Percentiles rank a stretch among this genome's conserved stretches.
phyloP scores from a whole-genome alignment of 2,797 vertebrate species.

The Megalops cyprinoides region DNA sequence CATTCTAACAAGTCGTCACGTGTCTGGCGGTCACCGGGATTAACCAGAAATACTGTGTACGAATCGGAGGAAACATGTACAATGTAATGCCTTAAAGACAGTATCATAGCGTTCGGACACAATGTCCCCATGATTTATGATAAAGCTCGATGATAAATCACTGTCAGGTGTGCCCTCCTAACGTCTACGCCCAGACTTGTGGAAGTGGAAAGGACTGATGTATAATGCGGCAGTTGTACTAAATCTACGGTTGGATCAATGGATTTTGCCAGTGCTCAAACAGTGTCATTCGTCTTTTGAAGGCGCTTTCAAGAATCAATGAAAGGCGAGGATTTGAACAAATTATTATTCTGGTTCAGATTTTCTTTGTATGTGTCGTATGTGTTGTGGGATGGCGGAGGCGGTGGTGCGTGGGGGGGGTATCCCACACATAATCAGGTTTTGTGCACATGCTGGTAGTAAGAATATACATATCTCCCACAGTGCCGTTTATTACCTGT shows the following conservation, averaged over 20 bases:
- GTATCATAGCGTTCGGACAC: background rate
- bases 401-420: no score
- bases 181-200: slow-evolving; percentile 9
- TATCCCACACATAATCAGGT: no score
- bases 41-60: background rate
- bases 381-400: no score
- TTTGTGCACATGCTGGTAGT: slow-evolving; percentile 5
- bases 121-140: background rate
- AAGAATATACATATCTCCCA: background rate
- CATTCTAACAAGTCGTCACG: background rate
- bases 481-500: background rate
- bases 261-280: slow-evolving; percentile 40
- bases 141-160: slow-evolving; percentile 28
- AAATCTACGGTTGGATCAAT: slow-evolving; percentile 41
- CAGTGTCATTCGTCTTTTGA: background rate
- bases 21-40: background rate
- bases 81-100: no score
- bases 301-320: background rate
- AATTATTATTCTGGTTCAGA: slow-evolving; percentile 4
- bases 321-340: background rate
- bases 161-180: slow-evolving; percentile 7
- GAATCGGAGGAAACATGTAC: background rate
- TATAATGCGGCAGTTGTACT: slow-evolving; percentile 32
- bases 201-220: slow-evolving; percentile 29
- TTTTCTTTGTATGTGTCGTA: no score